A percentile compares a stretch with the other conserved stretches of the same genome.
These are phyloP conservation scores for Dolichotis patagonum DNA, from an alignment of 2,113 vertebrate genomes.

Conservation along the genomic window DNA sequence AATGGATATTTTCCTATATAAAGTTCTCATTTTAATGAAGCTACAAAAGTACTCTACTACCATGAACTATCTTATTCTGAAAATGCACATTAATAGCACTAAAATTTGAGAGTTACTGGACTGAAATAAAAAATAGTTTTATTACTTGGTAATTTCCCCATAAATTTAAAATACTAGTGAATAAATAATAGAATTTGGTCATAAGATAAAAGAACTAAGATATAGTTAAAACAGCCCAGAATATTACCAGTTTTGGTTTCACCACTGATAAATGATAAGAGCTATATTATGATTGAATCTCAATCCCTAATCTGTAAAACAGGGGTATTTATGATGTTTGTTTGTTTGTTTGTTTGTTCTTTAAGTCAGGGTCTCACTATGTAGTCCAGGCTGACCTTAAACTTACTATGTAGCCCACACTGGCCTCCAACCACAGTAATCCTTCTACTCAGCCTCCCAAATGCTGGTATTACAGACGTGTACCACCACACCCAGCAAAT, in stretches of 20 bases:
- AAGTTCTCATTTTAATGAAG: conserved; percentile 47
- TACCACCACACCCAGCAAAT: not conserved
- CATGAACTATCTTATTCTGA: not conserved
- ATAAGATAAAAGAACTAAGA: not conserved
- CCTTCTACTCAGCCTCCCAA: not conserved
- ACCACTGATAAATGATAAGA: not conserved
- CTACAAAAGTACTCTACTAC: not conserved
- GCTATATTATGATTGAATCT: not conserved
- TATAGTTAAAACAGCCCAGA: not conserved
- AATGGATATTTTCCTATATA: conserved; percentile 45
- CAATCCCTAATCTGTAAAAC: conserved; percentile 5
- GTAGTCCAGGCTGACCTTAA: not conserved
- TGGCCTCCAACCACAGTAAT: not conserved
- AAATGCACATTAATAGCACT: not conserved
- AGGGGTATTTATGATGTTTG: not conserved
- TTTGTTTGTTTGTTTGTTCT: not conserved
- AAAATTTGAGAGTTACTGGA: not conserved
- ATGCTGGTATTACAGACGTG: not conserved
- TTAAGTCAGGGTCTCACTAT: not conserved
- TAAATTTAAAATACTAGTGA: conserved; percentile 35
- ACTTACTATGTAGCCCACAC: not conserved
- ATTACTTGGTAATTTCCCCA: conserved; percentile 16
- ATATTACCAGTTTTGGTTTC: not conserved
- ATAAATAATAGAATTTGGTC: not conserved
- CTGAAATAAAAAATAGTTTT: conserved; percentile 1